Percentiles rank a stretch among this genome's conserved stretches.
Conservation (phyloP, 1,140 invertebrate genomes). For the Drosophila asahinai region DNA sequence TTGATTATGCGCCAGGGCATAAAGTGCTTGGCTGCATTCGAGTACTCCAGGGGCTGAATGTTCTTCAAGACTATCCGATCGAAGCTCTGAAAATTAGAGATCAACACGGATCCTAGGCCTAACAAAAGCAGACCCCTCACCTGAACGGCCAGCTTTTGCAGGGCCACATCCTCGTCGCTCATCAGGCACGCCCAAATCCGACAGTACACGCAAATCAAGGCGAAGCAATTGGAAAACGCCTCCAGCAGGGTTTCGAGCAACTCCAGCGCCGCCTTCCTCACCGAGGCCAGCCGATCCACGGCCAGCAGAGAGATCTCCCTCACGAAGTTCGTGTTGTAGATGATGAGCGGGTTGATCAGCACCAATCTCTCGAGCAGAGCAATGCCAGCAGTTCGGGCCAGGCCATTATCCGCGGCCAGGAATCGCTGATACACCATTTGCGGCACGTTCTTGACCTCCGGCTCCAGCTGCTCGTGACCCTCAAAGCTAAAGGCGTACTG, state of each 20-base stretch:
- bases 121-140: conserved; percentile 18
- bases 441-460: conserved; percentile 58
- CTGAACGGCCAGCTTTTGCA: conserved; percentile 67
- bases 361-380: conserved; percentile 72
- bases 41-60: conserved; percentile 70
- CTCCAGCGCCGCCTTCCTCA: conserved; percentile 67
- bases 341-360: conserved; percentile 70
- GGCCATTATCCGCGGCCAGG: conserved; percentile 58
- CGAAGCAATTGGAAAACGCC: conserved; percentile 66
- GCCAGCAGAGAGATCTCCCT: conserved; percentile 53
- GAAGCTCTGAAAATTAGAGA: conserved; percentile 60
- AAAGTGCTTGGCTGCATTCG: conserved; percentile 72
- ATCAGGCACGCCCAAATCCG: conserved; percentile 71
- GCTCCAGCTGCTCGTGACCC: conserved; percentile 63
- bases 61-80: conserved; percentile 60
- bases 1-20: conserved; percentile 81
- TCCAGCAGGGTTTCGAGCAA: conserved; percentile 67
- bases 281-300: conserved; percentile 64
- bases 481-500: conserved; percentile 70
- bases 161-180: conserved; percentile 65
- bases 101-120: not conserved
- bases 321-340: conserved; percentile 80
- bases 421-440: conserved; percentile 65
- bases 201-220: conserved; percentile 75
- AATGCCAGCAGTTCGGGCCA: conserved; percentile 67